phyloP scores from a whole-genome alignment of 2,888 invertebrate genomes.

The Zelleria hepariella region DNA sequence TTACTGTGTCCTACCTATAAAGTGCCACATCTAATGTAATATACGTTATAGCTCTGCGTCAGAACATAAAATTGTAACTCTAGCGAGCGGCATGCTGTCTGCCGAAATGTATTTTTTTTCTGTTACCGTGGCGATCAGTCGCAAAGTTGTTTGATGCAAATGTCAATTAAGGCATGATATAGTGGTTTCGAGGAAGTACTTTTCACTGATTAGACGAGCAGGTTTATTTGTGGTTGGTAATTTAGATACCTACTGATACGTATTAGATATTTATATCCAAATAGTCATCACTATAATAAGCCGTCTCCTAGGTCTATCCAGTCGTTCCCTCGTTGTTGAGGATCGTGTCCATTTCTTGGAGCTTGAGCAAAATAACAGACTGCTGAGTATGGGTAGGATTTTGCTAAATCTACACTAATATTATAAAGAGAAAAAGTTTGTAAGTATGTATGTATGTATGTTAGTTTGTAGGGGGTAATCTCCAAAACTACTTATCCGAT shows the following conservation, averaged over 20 bases:
- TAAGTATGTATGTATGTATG: no score
- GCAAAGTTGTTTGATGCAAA: neutral
- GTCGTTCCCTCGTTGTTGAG: no score
- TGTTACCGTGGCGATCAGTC: neutral
- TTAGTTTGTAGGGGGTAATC: no score
- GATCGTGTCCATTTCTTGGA: no score
- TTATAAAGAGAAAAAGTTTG: no score
- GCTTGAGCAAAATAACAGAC: no score
- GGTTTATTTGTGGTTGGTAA: neutral
- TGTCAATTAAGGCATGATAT: neutral
- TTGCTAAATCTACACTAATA: no score
- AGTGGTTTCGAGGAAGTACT: neutral
- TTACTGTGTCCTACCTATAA: no score
- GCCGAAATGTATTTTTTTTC: conserved; percentile 16
- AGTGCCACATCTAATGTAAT: conserved; percentile 7
- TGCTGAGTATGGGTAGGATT: no score
- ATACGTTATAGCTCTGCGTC: conserved; percentile 26
- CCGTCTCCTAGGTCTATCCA: no score
- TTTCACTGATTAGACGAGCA: neutral
- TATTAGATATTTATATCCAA: neutral
- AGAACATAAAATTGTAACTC: conserved; percentile 34
- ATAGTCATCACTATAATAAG: neutral
- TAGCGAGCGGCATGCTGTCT: conserved; percentile 64
- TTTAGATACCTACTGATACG: neutral
- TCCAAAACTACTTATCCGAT: no score